Base-by-base conservation (phyloP, 2,888 invertebrate genomes). In the Glaucopsyche alexis region DNA sequence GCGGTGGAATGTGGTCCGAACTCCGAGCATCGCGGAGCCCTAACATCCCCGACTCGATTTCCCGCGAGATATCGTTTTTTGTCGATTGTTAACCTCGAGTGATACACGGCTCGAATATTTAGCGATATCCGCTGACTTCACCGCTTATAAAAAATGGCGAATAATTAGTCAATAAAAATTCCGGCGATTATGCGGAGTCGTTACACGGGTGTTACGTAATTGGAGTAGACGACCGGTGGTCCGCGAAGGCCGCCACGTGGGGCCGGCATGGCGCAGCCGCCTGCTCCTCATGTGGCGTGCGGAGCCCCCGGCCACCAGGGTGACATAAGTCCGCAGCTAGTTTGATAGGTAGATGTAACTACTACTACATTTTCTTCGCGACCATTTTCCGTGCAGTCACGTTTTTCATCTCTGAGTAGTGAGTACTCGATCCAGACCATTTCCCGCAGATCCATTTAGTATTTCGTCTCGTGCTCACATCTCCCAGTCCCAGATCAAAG, bases 161-260 rank as follows among this genome's bases (percentile, higher is more conserved):
- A 92, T 92, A 92, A 92, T 92, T 92, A 92, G 91, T 90, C 91
- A 90, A 93, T 93, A 92, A 91, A 93, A 92, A 92, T 93, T 92
- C 93, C 90, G 87, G 81, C 90, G 89, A 91, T 93, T 91, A 90
- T 86, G 84, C 86, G 82, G 84, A 85, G 86, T 87, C 84, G 88
- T 90, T 90, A 90, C 90, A 90, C 89, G 89, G 87, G 87, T 86
- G 90, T 93, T 93, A 87, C 92, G 92, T 91, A 92, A 93, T 88
- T 90, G 89, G 89, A 91, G 92, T 93, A 91, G 92, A 93, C 79
- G 93, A 92, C 91, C 92, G 87, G 84, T 85, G 84, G 84, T 88
- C 76, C 42, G 42, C 83, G 89, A 90, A 89, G 89, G 89, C 85
- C 88, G 80, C 85, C 89, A 88, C 89, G 89, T 88, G 89, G 84